These are phyloP conservation scores for Eclectus roratus DNA, from an alignment of 2,113 vertebrate genomes.

Conservation along the genomic window DNA sequence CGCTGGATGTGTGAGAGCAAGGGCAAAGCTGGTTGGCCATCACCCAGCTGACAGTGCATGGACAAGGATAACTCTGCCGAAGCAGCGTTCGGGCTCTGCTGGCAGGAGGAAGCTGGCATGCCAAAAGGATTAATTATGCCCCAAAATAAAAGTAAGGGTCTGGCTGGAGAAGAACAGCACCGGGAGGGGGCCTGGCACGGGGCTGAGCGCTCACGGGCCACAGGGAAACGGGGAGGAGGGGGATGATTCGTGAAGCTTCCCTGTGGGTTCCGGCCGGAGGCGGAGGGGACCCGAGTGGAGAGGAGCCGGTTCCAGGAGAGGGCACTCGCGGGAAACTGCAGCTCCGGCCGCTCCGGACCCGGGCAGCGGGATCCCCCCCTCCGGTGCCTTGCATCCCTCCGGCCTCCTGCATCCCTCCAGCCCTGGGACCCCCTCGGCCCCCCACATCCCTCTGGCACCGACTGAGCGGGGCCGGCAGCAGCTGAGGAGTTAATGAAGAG, in stretches of 20 bases:
- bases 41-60: not conserved
- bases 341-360: not conserved
- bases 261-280: not conserved
- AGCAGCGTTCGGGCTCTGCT: accelerated
- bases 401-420: not conserved
- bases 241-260: not conserved
- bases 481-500: not conserved
- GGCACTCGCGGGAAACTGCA: conserved; percentile 63
- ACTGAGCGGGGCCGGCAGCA: accelerated
- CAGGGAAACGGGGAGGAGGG: not conserved
- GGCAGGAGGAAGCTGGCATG: not conserved
- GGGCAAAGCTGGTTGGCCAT: not conserved
- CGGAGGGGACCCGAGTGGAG: not conserved
- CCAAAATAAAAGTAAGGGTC: not conserved
- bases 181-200: not conserved
- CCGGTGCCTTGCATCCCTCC: not conserved
- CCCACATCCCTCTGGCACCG: not conserved
- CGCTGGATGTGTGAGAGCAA: not conserved
- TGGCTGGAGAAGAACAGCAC: not conserved
- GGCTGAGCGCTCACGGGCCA: not conserved
- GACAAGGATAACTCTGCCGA: not conserved
- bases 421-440: not conserved
- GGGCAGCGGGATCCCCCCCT: not conserved
- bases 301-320: conserved; percentile 62
- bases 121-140: not conserved